Percentiles rank a stretch among this genome's conserved stretches.
Evolutionary conservation across 1,140 invertebrate genomes (phyloP).

Genomic region (Lethocerus indicus): DNA sequence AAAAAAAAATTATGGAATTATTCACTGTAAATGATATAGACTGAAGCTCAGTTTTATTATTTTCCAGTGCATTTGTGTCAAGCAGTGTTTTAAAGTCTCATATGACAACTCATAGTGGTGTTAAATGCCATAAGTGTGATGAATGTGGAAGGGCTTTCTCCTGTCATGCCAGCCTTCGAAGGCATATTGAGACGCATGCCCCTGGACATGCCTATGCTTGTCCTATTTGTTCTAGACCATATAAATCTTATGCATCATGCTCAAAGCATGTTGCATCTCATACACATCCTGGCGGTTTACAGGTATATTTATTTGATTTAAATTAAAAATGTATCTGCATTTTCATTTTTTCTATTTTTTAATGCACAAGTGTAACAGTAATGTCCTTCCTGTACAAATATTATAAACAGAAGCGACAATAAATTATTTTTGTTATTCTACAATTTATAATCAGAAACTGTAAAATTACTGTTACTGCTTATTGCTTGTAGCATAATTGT

Average conservation of each 20-base stretch:
- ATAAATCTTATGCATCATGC: conserved; percentile 46
- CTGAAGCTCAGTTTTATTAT: too few relatives aligned
- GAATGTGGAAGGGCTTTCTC: conserved; percentile 34
- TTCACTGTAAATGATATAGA: background rate
- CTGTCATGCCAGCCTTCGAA: conserved; percentile 42
- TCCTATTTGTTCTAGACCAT: conserved; percentile 52
- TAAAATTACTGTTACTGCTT: too few relatives aligned
- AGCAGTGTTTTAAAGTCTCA: conserved; percentile 45
- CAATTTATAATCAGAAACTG: too few relatives aligned
- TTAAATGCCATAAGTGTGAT: conserved; percentile 25
- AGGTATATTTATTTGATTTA: too few relatives aligned
- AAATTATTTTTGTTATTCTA: too few relatives aligned
- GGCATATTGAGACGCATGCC: conserved; percentile 40
- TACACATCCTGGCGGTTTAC: background rate
- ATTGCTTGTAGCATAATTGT: too few relatives aligned
- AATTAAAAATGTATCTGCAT: too few relatives aligned
- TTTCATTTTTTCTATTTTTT: too few relatives aligned
- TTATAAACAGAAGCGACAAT: too few relatives aligned
- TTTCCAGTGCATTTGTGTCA: conserved; percentile 33
- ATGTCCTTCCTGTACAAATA: too few relatives aligned
- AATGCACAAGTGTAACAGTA: too few relatives aligned
- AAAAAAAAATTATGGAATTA: too few relatives aligned
- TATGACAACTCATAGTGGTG: conserved; percentile 34
- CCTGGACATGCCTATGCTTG: conserved; percentile 44
- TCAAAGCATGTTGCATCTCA: conserved; percentile 55